phyloP scores from a whole-genome alignment of 2,113 vertebrate species.

The Heloderma charlesbogerti region DNA sequence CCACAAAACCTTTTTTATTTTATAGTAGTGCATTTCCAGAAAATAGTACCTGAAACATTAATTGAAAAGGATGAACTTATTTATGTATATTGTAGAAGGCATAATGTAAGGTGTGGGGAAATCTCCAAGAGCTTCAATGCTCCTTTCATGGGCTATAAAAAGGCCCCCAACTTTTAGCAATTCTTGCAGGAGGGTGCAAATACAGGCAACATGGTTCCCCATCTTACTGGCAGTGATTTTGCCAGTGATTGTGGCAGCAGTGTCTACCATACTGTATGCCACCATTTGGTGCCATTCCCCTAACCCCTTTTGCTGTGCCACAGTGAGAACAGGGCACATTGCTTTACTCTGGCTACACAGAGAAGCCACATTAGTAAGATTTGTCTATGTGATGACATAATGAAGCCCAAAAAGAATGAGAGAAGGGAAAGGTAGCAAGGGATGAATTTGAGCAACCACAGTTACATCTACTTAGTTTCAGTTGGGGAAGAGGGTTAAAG shows the following conservation, averaged over 20 bases:
- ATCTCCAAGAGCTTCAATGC: not conserved
- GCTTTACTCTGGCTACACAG: not conserved
- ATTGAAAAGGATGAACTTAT: constrained; percentile 15
- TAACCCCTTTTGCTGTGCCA: not conserved
- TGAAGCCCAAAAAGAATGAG: not conserved
- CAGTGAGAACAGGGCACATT: not conserved
- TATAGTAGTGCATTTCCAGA: constrained; percentile 43
- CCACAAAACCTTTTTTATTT: constrained; percentile 63
- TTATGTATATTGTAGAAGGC: not conserved
- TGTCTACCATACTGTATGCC: not conserved
- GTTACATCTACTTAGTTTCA: not conserved
- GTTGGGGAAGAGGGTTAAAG: not conserved
- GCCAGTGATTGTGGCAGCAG: too few relatives aligned
- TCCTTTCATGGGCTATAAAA: not conserved
- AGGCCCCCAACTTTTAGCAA: not conserved
- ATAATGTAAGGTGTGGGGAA: not conserved
- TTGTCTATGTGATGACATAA: not conserved
- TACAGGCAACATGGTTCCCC: not conserved
- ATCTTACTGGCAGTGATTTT: not conserved
- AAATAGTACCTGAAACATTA: constrained; percentile 50
- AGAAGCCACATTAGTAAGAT: not conserved
- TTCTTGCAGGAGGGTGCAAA: not conserved
- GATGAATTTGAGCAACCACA: not conserved
- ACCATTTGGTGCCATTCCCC: not conserved
- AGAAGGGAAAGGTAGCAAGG: not conserved